These are phyloP conservation scores for Strigamia transsilvanica DNA, from an alignment of 2,888 invertebrate genomes.

Conservation along the genomic window DNA sequence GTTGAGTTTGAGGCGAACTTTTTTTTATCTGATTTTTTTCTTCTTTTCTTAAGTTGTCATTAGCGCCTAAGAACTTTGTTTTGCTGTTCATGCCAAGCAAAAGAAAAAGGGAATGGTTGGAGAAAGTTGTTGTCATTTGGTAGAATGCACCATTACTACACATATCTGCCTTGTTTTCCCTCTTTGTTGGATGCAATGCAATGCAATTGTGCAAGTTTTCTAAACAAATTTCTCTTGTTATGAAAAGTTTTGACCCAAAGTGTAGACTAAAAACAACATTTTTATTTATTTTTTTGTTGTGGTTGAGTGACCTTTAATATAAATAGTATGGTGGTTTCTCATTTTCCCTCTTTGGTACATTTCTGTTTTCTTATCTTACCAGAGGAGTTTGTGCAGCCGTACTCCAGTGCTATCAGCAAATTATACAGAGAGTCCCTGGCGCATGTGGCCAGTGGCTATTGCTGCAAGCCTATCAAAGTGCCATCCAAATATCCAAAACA, in stretches of 20 bases:
- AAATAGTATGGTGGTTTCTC: constrained; percentile 20
- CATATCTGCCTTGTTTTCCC: constrained; percentile 27
- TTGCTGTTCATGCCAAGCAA: constrained; percentile 32
- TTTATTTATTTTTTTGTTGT: background rate
- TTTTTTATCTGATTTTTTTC: background rate
- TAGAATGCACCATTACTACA: constrained; percentile 9
- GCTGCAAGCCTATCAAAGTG: constrained; percentile 38
- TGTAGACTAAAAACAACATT: background rate
- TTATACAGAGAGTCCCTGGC: constrained; percentile 41
- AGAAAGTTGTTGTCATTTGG: constrained; percentile 43
- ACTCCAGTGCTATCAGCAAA: constrained; percentile 43
- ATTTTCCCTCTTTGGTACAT: constrained; percentile 22
- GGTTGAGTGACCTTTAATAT: background rate
- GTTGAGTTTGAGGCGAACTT: constrained; percentile 6
- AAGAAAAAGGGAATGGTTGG: constrained; percentile 35
- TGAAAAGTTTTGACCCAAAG: background rate
- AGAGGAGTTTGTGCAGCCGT: background rate
- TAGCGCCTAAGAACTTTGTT: constrained; percentile 49
- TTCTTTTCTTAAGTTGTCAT: constrained; percentile 24
- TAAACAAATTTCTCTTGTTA: constrained; percentile 4
- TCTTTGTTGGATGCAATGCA: background rate
- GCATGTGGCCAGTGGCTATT: constrained; percentile 49
- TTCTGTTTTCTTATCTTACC: constrained; percentile 18
- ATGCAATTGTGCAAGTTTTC: constrained; percentile 21
- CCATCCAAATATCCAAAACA: constrained; percentile 51